A percentile compares a stretch with the other conserved stretches of the same genome.
Conservation (phyloP, 2,797 vertebrate genomes). For the Rhyacichthys aspro region DNA sequence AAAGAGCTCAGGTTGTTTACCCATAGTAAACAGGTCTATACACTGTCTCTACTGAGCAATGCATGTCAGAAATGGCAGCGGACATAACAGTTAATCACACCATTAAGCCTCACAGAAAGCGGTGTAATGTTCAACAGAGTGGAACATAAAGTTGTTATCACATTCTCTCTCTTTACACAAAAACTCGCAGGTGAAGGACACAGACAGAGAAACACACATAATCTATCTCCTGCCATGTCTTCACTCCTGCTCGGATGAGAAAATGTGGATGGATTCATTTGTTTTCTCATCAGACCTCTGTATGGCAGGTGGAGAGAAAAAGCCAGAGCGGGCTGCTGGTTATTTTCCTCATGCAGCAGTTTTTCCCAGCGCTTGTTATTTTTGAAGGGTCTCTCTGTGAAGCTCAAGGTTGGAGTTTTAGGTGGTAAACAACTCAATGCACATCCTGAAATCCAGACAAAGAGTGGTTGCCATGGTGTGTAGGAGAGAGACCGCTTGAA, state of each 20-base stretch:
- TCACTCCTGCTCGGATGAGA: constrained; percentile 10
- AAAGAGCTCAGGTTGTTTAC: no score
- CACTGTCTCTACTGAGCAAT: no score
- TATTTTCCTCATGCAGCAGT: constrained; percentile 4
- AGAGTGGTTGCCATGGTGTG: constrained; percentile 8
- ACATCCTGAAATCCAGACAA: background rate
- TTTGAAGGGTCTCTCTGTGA: constrained; percentile 20
- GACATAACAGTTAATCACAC: background rate
- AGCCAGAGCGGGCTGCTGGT: constrained; percentile 1
- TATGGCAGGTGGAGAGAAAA: constrained; percentile 14
- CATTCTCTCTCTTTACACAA: constrained; percentile 15
- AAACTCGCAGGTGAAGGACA: constrained; percentile 18
- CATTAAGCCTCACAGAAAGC: constrained; percentile 4
- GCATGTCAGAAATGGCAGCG: background rate
- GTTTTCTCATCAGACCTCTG: constrained; percentile 18
- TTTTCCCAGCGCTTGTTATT: constrained; percentile 23
- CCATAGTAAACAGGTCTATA: no score
- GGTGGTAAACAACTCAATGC: constrained; percentile 24
- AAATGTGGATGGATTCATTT: constrained; percentile 5
- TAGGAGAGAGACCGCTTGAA: background rate
- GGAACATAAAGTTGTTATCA: constrained; percentile 11
- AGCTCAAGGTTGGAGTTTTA: constrained; percentile 21
- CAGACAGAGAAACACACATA: background rate
- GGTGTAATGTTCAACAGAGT: constrained; percentile 17
- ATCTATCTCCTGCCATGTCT: constrained; percentile 12